Percentiles rank a stretch among this genome's conserved stretches.
Conservation (phyloP, 2,888 invertebrate genomes). For the Chorisops tibialis region DNA sequence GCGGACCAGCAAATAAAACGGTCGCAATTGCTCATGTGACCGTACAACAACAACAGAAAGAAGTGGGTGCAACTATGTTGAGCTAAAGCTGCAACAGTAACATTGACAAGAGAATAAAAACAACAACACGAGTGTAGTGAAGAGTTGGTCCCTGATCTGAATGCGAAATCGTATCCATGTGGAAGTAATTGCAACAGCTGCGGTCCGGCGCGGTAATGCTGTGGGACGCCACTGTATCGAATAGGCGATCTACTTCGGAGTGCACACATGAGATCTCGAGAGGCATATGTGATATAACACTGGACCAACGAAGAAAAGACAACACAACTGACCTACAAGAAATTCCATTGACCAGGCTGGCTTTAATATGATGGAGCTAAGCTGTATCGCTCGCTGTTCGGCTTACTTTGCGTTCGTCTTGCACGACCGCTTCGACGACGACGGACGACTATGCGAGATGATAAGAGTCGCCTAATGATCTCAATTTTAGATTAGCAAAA, state of each 20-base stretch:
- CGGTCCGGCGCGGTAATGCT: not conserved
- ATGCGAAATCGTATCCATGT: too few species aligned
- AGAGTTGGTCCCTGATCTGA: too few species aligned
- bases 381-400: not conserved
- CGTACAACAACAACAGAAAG: too few species aligned
- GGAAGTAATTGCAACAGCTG: not conserved
- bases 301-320: conserved; percentile 2
- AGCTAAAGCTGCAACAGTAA: too few species aligned
- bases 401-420: not conserved
- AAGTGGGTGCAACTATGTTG: too few species aligned
- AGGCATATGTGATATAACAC: not conserved
- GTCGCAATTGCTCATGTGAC: too few species aligned
- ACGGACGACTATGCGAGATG: not conserved
- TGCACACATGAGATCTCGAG: conserved; percentile 3
- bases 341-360: conserved; percentile 5
- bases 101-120: too few species aligned
- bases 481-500: too few species aligned
- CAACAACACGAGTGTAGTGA: too few species aligned
- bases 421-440: not conserved
- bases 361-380: conserved; percentile 15
- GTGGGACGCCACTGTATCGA: not conserved
- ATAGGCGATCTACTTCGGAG: conserved; percentile 8
- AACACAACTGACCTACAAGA: conserved; percentile 20
- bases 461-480: not conserved
- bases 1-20: too few species aligned